Evolutionary conservation across 2,797 vertebrate genomes (phyloP), one percentile per base, ranked within the genome.

Genomic region (Gymnoscopelus microlampas): DNA sequence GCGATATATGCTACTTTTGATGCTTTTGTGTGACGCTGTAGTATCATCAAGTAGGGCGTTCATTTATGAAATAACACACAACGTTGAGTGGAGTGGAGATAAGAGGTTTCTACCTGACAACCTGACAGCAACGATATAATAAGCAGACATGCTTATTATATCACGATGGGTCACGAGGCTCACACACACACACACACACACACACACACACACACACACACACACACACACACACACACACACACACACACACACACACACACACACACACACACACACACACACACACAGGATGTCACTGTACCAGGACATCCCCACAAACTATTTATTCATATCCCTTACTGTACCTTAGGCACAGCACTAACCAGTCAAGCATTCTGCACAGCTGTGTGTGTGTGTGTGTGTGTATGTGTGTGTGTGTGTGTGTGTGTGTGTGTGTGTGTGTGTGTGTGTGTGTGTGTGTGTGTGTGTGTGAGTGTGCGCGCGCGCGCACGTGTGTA

Each of bases 261-360:
- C 50, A 61, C 68, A 32, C 60, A 2, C 53, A 60, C 12, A 51
- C 50, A 61, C 68, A 32, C 60, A 44, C 44, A 66, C 47, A 6
- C 14, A 44, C 9, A 44, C 10, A 54, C n/a, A 4, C 13, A 8
- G 9, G 58, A 53, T 49, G 51, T 10, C 48, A 50, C 53, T 44
- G 4, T 8, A 61, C 15, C 9, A 39, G 47, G 56, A 72, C 24
- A 66, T 69, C 47, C 44, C 47, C 53, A 57, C 3, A 24, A 55
- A 53, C 51, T 15, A 15, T 53, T 53, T 8, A 15, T 15, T n/a
- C 14, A 29, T 29, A 29, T 29, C 26, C 26, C 26, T 29, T 24
- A 51, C 13, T 12, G 15, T 4, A 23, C 57, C 12, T 15, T 19
- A 19, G 19, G 19, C 19, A 19, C 19, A 12, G 47, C 3, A 32